Base-by-base conservation (phyloP, 2,113 vertebrate species). In the Carassius auratus region DNA sequence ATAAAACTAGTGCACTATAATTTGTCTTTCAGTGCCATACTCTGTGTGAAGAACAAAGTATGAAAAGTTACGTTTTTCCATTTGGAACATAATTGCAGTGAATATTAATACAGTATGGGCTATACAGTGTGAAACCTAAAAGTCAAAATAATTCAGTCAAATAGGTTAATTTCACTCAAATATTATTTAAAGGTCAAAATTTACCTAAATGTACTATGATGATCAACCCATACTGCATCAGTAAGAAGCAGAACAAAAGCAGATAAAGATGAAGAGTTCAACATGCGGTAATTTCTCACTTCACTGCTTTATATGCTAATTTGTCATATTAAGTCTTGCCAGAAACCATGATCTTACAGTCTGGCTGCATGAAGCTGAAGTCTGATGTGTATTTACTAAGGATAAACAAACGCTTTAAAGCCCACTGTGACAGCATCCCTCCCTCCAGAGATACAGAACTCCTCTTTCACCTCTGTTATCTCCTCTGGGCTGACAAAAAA, bases 401-500 rank as follows among this genome's bases (percentile, higher is more conserved):
- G 66, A 83, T 59, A 83, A 83, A 66, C 45, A 81, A 81, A 81
- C 9, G 1, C 62, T 81, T 81, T 81, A 48, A 81, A 71, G 38
- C 64, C 38, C 30, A 59, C 12, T 23, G 33, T 26, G 30, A 73
- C 64, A 83, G 45, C 15, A 81, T 59, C 48, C 52, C 64, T 73
- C 30, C 80, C 45, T 82, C 42, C 62, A 82, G 64, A 82, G 42
- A 52, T 36, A 21, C 0, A 48, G 62, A 69, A 55, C 26, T 61
- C 21, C 19, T 79, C 23, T 50, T 83, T 69, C 62, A 81, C 62
- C n/a, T 68, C 9, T 26, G 42, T 21, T 80, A 30, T 55, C 13
- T 69, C 45, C 36, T 19, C 61, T 55, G 17, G 23, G 26, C 10
- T 52, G 42, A 81, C 62, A 81, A 52, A 69, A 21, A 42, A 71